phyloP scores from a whole-genome alignment of 2,797 vertebrate genomes.

The Enteromius paludinosus region DNA sequence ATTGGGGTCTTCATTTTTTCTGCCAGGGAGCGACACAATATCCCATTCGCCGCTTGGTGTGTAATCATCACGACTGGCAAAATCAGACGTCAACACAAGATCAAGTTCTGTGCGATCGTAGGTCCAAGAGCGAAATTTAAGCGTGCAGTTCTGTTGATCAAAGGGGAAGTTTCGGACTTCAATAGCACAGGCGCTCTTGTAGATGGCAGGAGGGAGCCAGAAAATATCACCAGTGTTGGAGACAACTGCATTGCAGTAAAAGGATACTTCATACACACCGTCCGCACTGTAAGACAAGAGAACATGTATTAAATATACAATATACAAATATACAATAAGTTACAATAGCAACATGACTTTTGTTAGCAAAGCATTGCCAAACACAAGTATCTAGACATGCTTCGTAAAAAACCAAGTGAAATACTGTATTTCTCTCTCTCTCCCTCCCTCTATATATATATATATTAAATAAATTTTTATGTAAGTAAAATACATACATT shows the following conservation, averaged over 20 bases:
- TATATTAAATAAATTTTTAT: no score
- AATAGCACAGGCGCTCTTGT: constrained; percentile 83
- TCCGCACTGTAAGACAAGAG: constrained; percentile 73
- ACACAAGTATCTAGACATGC: background rate
- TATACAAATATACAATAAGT: no score
- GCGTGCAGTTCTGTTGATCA: constrained; percentile 85
- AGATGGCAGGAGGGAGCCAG: constrained; percentile 85
- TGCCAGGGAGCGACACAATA: constrained; percentile 79
- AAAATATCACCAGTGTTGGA: constrained; percentile 81
- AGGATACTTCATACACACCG: constrained; percentile 85
- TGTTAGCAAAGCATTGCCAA: background rate
- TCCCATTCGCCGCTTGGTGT: constrained; percentile 85
- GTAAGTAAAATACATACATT: no score
- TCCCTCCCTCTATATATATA: no score
- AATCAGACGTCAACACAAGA: constrained; percentile 80
- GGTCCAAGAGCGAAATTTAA: constrained; percentile 86
- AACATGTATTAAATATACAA: constrained; percentile 2
- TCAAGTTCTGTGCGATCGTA: constrained; percentile 84
- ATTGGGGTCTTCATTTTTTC: constrained; percentile 79
- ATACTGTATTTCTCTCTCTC: no score
- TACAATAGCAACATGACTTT: background rate
- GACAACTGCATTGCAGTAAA: constrained; percentile 83
- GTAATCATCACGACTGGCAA: constrained; percentile 83
- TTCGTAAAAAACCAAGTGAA: no score
- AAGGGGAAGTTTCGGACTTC: constrained; percentile 85